Evolutionary conservation across 2,888 invertebrate genomes (phyloP), one percentile per base, ranked within the genome.

Genomic region (Acleris literana): DNA sequence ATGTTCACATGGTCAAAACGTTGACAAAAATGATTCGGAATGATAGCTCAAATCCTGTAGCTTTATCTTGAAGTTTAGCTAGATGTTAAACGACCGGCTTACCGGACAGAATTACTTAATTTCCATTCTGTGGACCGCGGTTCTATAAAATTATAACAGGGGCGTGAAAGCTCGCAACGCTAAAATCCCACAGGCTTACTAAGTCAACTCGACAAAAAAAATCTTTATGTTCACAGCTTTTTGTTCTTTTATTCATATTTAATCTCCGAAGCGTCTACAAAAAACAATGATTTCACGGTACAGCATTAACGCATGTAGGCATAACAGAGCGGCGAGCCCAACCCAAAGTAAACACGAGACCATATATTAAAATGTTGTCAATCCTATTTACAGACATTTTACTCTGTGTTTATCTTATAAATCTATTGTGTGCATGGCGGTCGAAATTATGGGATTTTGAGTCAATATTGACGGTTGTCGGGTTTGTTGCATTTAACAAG

Each of bases 321-420:
- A 90, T 89, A 90, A 90, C 90, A 87, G 84, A 88, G 83, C 86
- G 85, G 75, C 82, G 83, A 85, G 82, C 86, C 52, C 82, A 81
- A 85, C 82, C 87, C 88, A 90, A 85, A 84, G 87, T 76, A 90
- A 91, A 92, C 85, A 90, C 74, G 82, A 83, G 86, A 82, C 88
- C 88, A 89, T 90, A 90, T 92, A 92, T 92, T 91, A 91, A 91
- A 92, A 90, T 90, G 89, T 90, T 92, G 92, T 92, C 91, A 89
- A 90, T 88, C 84, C 86, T 92, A 90, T 92, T 92, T 91, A 87
- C 92, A 86, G 87, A 90, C 91, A 88, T 92, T 91, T 90, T 91
- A 91, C 90, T 87, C 86, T 81, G 82, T 92, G 90, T 92, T 92
- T 92, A 91, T 89, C 86, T 91, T 92, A 90, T 90, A 90, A 91